Conservation (phyloP, 2,888 invertebrate genomes). For the Bellardia bayeri region DNA sequence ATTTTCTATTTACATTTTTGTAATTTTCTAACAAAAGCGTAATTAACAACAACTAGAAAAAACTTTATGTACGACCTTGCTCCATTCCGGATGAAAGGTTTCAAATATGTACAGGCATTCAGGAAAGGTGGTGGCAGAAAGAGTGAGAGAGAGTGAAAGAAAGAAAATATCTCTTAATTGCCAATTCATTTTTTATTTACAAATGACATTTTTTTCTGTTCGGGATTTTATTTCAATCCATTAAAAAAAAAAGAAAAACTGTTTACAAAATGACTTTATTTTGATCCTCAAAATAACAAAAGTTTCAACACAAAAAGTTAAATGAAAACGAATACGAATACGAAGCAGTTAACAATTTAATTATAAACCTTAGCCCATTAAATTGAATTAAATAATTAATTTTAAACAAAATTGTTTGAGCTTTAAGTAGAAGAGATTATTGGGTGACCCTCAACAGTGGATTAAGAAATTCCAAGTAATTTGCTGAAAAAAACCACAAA, state of each 20-base stretch:
- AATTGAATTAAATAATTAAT: constrained; percentile 31
- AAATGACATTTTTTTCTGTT: constrained; percentile 4
- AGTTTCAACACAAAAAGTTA: background rate
- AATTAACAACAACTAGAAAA: constrained; percentile 17
- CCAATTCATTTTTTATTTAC: constrained; percentile 23
- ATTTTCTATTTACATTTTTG: background rate
- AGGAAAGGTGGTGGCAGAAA: background rate
- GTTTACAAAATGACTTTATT: constrained; percentile 17
- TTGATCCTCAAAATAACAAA: background rate
- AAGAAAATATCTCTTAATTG: constrained; percentile 15
- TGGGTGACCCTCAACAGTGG: constrained; percentile 19
- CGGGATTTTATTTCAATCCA: background rate
- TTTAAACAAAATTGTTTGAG: constrained; percentile 1
- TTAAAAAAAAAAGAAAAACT: background rate
- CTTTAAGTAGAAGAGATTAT: constrained; percentile 13
- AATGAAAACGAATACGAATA: constrained; percentile 8
- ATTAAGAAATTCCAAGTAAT: background rate
- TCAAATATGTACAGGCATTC: constrained; percentile 3
- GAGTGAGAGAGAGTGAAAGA: background rate
- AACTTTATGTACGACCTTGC: constrained; percentile 5
- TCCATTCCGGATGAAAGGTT: background rate
- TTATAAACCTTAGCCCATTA: constrained; percentile 32
- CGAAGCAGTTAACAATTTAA: constrained; percentile 32
- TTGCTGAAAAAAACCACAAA: background rate
- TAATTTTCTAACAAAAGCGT: constrained; percentile 3